phyloP scores from a whole-genome alignment of 1,140 invertebrate species.

The Dinoponera quadriceps region DNA sequence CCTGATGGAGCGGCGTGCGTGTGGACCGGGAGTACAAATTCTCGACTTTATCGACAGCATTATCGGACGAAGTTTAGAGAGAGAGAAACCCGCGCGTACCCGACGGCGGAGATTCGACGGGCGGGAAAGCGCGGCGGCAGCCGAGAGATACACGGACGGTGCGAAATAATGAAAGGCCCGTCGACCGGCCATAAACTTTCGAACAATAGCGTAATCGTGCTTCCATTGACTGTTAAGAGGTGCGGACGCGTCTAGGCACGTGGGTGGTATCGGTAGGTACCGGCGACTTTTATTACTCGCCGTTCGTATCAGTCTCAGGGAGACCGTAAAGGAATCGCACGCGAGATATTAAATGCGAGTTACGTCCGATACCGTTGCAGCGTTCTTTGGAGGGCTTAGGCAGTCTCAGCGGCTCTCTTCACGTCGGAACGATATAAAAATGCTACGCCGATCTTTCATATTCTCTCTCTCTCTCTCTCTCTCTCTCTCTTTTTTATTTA shows the following conservation, averaged over 20 bases:
- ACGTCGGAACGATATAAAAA: background rate
- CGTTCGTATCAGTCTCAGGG: constrained; percentile 39
- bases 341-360: constrained; percentile 39
- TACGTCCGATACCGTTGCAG: constrained; percentile 30
- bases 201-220: constrained; percentile 55
- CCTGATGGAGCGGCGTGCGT: background rate
- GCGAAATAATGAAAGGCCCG: constrained; percentile 42
- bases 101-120: constrained; percentile 21
- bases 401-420: background rate
- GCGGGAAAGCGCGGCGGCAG: constrained; percentile 39
- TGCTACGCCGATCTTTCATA: background rate
- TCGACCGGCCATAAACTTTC: constrained; percentile 50
- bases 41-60: constrained; percentile 40
- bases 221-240: constrained; percentile 54
- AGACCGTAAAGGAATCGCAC: constrained; percentile 40
- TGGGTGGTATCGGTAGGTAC: constrained; percentile 52
- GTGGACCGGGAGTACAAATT: constrained; percentile 31
- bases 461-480: no score
- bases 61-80: constrained; percentile 47
- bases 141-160: constrained; percentile 33
- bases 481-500: background rate
- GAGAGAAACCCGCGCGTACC: constrained; percentile 5
- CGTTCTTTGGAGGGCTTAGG: background rate
- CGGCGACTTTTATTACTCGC: constrained; percentile 44
- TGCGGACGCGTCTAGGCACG: constrained; percentile 27